A percentile compares a stretch with the other conserved stretches of the same genome.
Conservation (phyloP, 2,797 vertebrate genomes). For the Periparus ater region DNA sequence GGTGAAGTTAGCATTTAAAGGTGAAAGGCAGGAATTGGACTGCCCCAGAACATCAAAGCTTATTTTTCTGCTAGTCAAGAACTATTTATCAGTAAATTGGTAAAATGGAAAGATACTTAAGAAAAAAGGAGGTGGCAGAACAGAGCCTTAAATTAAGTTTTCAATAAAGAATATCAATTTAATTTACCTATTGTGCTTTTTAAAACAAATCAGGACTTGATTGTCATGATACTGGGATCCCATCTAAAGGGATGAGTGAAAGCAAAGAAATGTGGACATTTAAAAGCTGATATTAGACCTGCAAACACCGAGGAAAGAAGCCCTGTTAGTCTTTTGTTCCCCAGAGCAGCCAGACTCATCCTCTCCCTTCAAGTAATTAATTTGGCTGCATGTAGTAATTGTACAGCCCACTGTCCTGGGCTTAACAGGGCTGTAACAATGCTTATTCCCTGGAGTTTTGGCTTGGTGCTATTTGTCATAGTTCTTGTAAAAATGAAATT, state of each 20-base stretch:
- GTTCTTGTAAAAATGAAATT: neutral
- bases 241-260: neutral
- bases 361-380: neutral
- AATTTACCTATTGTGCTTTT: fast-evolving
- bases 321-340: neutral
- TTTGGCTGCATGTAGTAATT: fast-evolving
- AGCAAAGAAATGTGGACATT: neutral
- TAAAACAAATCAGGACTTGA: neutral
- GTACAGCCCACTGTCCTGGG: neutral
- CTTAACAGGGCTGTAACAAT: neutral
- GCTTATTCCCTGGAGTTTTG: neutral
- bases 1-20: neutral
- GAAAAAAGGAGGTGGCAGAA: neutral
- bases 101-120: neutral
- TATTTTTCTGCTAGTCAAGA: neutral
- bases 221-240: neutral
- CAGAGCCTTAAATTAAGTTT: neutral
- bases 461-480: neutral
- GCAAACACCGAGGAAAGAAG: neutral
- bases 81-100: neutral
- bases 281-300: neutral
- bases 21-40: neutral
- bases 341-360: neutral
- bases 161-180: neutral
- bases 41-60: neutral